Evolutionary conservation across 2,113 vertebrate genomes (phyloP), one percentile per base, ranked within the genome.

Genomic region (Eublepharis macularius): DNA sequence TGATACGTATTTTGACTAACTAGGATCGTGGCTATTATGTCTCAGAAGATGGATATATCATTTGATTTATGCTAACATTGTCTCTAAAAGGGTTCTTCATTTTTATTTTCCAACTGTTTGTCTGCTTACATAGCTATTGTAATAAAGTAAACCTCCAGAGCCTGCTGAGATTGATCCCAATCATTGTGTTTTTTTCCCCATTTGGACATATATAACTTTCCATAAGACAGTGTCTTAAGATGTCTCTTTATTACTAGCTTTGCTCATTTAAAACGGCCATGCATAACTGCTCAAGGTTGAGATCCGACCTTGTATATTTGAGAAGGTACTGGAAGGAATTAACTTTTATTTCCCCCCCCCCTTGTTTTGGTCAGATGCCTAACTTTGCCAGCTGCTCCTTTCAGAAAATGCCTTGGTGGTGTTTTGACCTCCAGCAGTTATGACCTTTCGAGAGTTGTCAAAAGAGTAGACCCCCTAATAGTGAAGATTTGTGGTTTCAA

Each of bases 391-490:
- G 24, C 54, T 63, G 43, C 63, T 80, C 41, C 51, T 73, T 73
- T 85, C 68, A 74, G 51, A 73, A 39, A 74, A 47, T 51, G 36
- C 51, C 72, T 66, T 36, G 8, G 68, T 63, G n/a, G 68, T 63
- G 41, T 73, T 73, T 47, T 85, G 77, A 73, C 84, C 76, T 85
- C 84, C 51, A 73, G 76, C 69, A 80, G 84, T 26, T 80, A 78
- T 85, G 68, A 85, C 84, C 84, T 85, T 85, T 85, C 17, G 13
- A 65, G n/a, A 34, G 68, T 85, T 85, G 84, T 85, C 84, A 85
- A 77, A 84, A 84, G 54, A 80, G 69, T 63, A 80, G 76, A 80
- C 76, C 77, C 65, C 68, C 76, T 80, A 80, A 85, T 80, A 73
- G 76, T 45, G 13, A 57, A 36, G 85, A 0, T 1, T 0, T 11